phyloP scores from a whole-genome alignment of 2,113 vertebrate species.

The Pelusios castaneus region DNA sequence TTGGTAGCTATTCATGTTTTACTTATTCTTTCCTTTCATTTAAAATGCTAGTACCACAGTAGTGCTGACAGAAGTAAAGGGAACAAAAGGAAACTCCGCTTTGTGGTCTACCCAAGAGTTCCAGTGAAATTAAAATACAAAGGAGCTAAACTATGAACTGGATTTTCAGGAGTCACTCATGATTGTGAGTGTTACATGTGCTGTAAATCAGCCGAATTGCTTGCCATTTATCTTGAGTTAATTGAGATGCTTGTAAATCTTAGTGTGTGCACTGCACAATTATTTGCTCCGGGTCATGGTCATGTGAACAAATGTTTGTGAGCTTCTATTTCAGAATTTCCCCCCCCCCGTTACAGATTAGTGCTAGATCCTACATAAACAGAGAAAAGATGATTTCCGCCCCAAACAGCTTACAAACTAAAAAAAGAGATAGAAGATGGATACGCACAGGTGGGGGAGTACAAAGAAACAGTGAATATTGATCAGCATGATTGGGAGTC shows the following conservation, averaged over 20 bases:
- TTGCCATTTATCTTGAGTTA: background rate
- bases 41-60: background rate
- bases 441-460: background rate
- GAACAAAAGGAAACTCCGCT: background rate
- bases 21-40: slow-evolving; percentile 10
- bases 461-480: background rate
- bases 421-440: background rate
- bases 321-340: background rate
- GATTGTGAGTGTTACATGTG: background rate
- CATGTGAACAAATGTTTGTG: background rate
- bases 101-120: background rate
- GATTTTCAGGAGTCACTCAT: background rate
- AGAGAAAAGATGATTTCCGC: background rate
- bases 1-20: background rate
- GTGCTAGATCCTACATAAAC: background rate
- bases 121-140: background rate
- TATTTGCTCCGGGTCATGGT: background rate
- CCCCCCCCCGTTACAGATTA: background rate
- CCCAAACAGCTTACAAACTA: background rate
- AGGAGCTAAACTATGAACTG: background rate
- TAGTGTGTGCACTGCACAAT: background rate
- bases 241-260: background rate
- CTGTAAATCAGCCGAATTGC: background rate
- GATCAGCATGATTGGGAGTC: background rate
- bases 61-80: background rate